These are phyloP conservation scores for Enoplosus armatus DNA, from an alignment of 2,797 vertebrate species.

Conservation along the genomic window DNA sequence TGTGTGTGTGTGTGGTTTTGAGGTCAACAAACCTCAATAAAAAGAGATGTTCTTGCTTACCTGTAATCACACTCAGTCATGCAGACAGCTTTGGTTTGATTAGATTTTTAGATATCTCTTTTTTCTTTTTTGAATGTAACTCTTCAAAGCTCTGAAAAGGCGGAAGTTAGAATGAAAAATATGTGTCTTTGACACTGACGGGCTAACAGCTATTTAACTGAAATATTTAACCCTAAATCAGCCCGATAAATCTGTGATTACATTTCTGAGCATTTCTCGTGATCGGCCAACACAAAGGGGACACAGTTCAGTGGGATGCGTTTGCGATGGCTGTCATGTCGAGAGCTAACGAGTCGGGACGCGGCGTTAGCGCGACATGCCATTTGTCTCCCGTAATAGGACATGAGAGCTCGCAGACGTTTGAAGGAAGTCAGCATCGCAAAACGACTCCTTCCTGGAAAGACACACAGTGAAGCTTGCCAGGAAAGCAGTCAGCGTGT, in stretches of 20 bases:
- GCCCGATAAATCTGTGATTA: background rate
- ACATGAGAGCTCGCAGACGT: conserved; percentile 75
- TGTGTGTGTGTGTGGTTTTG: background rate
- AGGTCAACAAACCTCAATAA: background rate
- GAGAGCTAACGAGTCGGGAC: conserved; percentile 66
- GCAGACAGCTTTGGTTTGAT: background rate
- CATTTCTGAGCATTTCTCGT: conserved; percentile 9
- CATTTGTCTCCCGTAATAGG: conserved; percentile 81
- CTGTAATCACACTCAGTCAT: background rate
- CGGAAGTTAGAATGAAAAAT: no score
- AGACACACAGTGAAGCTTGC: conserved; percentile 66
- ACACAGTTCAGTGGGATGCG: conserved; percentile 34
- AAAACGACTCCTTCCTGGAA: conserved; percentile 78
- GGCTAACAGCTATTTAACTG: conserved; percentile 7
- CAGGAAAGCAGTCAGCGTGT: conserved; percentile 65
- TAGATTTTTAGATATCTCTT: background rate
- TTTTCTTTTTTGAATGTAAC: background rate
- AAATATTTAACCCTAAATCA: background rate
- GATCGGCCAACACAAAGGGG: conserved; percentile 24
- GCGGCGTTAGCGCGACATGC: conserved; percentile 47
- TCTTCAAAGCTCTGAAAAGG: no score
- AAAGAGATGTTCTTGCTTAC: no score
- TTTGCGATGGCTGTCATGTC: conserved; percentile 63
- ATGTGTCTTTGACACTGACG: background rate
- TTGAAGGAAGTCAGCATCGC: conserved; percentile 72